phyloP scores from a whole-genome alignment of 2,888 invertebrate genomes.

The Fabriciana adippe region DNA sequence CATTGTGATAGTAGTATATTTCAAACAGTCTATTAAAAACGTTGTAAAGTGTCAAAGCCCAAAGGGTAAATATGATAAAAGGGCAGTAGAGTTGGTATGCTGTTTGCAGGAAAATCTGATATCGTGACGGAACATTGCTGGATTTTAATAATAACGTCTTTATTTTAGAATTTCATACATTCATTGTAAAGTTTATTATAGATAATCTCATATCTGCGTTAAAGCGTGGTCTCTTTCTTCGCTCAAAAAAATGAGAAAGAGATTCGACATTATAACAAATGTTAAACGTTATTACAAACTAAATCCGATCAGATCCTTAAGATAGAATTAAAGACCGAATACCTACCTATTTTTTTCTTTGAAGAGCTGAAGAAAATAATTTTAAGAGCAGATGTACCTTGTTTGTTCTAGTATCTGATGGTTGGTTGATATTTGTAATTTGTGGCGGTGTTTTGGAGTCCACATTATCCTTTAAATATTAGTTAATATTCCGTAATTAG shows the following conservation, averaged over 20 bases:
- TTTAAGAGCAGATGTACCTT: constrained; percentile 13
- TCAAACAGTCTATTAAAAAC: no score
- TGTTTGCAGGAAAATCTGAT: neutral
- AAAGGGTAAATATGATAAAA: neutral
- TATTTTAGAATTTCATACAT: no score
- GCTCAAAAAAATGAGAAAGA: no score
- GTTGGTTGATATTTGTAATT: constrained; percentile 14
- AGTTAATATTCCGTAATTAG: neutral
- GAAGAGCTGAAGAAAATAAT: neutral
- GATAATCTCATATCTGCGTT: no score
- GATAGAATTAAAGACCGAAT: neutral
- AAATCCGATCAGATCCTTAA: no score
- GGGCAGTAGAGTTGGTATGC: neutral
- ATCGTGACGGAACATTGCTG: neutral
- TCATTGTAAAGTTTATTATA: no score
- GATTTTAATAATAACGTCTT: no score
- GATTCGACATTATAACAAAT: no score
- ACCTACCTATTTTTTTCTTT: neutral
- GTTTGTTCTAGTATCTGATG: constrained; percentile 16
- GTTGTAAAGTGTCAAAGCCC: no score
- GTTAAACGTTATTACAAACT: no score
- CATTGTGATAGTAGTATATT: no score
- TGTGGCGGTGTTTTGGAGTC: constrained; percentile 13
- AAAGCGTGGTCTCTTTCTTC: no score
- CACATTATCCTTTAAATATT: constrained; percentile 3